Evolutionary conservation across 2,888 invertebrate species (phyloP).

Genomic region (Oxystoma pomonae): DNA sequence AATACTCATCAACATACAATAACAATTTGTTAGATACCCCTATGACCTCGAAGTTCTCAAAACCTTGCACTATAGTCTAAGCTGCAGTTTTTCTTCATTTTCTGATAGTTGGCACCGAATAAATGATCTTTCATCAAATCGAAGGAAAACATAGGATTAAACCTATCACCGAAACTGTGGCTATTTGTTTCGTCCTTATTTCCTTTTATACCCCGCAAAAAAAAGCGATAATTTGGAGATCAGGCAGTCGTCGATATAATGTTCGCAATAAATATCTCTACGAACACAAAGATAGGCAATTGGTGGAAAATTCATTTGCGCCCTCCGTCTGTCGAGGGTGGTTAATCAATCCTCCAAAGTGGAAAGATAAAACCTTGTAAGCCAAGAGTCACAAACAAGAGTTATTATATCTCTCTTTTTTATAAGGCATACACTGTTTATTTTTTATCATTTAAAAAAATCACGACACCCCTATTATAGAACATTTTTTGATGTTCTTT

Average conservation of each 20-base stretch:
- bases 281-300: conserved; percentile 44
- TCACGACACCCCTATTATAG: no score
- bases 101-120: conserved; percentile 14
- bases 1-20: no score
- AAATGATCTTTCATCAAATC: conserved; percentile 16
- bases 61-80: no score
- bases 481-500: no score
- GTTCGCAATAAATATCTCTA: conserved; percentile 41
- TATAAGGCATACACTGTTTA: no score
- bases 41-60: no score
- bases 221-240: conserved; percentile 42
- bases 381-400: no score
- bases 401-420: no score
- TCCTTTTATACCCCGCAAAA: conserved; percentile 29
- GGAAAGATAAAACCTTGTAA: conserved; percentile 42
- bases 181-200: conserved; percentile 37
- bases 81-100: background rate
- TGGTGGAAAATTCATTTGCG: conserved; percentile 47
- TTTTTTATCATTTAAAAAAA: no score
- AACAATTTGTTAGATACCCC: no score
- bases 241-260: conserved; percentile 38
- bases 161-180: conserved; percentile 36
- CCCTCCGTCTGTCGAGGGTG: conserved; percentile 33
- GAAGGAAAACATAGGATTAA: conserved; percentile 27
- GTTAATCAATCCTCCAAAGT: conserved; percentile 48